Conservation (phyloP, 2,113 vertebrate species). For the Rhinopomastus cyanomelas region DNA sequence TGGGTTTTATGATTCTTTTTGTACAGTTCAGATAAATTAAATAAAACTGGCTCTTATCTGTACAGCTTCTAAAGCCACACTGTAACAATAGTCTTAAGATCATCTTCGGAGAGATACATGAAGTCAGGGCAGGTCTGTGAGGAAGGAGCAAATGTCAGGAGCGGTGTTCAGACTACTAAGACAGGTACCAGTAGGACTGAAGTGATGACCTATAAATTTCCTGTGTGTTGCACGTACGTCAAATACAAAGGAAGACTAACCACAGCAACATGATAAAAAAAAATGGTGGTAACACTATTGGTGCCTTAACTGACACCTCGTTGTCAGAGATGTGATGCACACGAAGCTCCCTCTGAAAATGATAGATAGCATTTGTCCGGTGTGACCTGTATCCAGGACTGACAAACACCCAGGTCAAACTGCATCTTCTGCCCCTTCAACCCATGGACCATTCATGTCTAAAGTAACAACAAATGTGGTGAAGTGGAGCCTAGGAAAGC, state of each 20-base stretch:
- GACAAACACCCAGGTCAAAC: not conserved
- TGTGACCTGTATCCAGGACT: not conserved
- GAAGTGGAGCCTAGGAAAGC: conserved; percentile 18
- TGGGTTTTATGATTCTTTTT: conserved; percentile 31
- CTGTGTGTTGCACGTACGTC: not conserved
- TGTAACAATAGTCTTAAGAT: conserved; percentile 17
- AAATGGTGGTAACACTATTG: not conserved
- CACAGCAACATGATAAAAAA: not conserved
- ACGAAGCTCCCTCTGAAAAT: not conserved
- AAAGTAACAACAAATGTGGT: not conserved
- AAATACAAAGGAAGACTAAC: conserved; percentile 6
- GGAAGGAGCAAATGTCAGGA: not conserved
- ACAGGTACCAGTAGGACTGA: not conserved
- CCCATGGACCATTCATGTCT: not conserved
- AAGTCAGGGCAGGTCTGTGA: not conserved
- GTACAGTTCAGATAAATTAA: conserved; percentile 60
- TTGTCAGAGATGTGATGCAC: not conserved
- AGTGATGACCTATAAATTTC: not conserved
- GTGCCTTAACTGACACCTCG: not conserved
- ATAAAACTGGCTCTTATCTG: conserved; percentile 60
- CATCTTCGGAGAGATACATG: not conserved
- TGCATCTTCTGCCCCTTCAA: not conserved
- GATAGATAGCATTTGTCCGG: not conserved
- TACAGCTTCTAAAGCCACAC: conserved; percentile 16
- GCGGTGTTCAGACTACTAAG: not conserved